Evolutionary conservation across 2,113 vertebrate genomes (phyloP).

Genomic region (Anolis carolinensis): DNA sequence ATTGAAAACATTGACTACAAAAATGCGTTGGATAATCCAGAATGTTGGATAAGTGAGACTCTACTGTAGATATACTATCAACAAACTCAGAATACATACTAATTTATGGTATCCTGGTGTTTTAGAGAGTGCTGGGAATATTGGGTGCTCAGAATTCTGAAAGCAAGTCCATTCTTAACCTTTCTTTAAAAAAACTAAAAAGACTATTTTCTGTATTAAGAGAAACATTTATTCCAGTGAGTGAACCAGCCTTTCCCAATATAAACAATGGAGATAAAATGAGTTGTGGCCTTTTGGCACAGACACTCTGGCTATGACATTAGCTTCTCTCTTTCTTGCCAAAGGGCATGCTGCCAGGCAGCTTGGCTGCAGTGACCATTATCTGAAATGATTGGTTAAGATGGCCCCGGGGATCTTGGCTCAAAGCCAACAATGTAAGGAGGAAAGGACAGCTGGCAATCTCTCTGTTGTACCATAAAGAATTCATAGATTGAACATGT

Average conservation of each 20-base stretch:
- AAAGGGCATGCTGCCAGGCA: not conserved
- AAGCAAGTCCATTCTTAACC: not conserved
- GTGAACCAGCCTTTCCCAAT: not conserved
- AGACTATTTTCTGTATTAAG: not conserved
- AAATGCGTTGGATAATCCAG: too few relatives aligned
- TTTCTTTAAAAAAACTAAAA: too few relatives aligned
- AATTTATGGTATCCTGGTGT: too few relatives aligned
- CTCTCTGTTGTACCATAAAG: not conserved
- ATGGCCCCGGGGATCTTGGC: not conserved
- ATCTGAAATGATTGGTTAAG: not conserved
- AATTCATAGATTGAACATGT: not conserved
- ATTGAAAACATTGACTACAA: too few relatives aligned
- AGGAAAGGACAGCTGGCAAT: not conserved
- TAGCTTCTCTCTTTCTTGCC: not conserved
- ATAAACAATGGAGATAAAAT: not conserved
- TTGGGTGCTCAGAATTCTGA: rapidly evolving
- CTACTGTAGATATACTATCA: too few relatives aligned
- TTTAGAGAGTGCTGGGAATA: not conserved
- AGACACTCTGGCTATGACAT: not conserved
- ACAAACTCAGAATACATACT: too few relatives aligned
- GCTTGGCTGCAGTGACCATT: too few relatives aligned
- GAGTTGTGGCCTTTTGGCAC: not conserved
- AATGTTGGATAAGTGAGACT: too few relatives aligned
- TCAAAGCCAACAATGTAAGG: not conserved
- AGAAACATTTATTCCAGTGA: not conserved